Evolutionary conservation across 2,797 vertebrate genomes (phyloP), one percentile per base, ranked within the genome.

Genomic region (Myripristis murdjan): DNA sequence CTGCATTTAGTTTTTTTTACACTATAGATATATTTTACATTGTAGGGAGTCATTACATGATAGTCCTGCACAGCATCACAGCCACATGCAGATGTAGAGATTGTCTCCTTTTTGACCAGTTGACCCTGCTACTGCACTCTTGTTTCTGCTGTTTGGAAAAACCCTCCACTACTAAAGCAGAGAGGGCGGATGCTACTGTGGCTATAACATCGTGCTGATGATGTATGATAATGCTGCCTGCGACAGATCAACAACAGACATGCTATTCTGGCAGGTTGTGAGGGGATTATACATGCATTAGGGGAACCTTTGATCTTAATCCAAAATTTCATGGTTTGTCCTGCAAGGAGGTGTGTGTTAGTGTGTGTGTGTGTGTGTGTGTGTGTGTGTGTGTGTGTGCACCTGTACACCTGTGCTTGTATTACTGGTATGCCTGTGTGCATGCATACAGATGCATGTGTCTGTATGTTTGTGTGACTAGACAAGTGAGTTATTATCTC

Each of bases 281-380:
- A 22, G 31, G 23, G 28, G 46, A 51, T 35, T 49, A 14, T 14
- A 49, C 14, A 14, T 14, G 37, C 14, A 33, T 35, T 12, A 8
- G 5, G 24, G 41, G 10, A 35, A 62, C n/a, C 23, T 70, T 75
- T 44, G 35, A 78, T 61, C n/a, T 55, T 56, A 55, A 44, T 18
- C 31, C 22, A 55, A n/a, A 61, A 33, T 66, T 23, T 37, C 31
- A 60, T 54, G 28, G 52, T 12, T 28, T 53, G 23, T 31, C 39
- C 49, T 18, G n/a, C 12, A 48, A 64, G 28, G 57, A 77, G 44
- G 16, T 62, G 46, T 26, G 7, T n/a, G 9, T 16, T 7, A 24
- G 26, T n/a, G 10, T 35, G 24, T 22, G 7, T 6, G 24, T 18
- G 23, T 47, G 41, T 20, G 24, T 35, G 20, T n/a, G 35, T 64